These are phyloP conservation scores for Malurus elegans DNA, from an alignment of 2,113 vertebrate genomes.

Conservation along the genomic window DNA sequence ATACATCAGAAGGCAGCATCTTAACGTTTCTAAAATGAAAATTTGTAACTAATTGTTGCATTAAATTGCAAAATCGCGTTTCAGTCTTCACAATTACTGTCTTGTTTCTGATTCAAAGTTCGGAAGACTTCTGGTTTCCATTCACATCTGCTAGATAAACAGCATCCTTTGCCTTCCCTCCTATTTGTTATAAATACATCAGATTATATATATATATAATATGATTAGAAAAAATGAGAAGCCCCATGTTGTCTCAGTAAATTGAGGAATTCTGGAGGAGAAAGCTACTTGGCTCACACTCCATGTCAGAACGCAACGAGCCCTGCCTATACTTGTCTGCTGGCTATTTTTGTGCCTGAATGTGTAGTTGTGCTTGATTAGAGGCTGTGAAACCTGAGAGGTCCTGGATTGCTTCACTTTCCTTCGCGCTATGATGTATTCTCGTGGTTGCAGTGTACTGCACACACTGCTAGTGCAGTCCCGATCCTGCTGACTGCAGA, in stretches of 20 bases:
- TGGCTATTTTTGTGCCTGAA: not conserved
- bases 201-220: too few species aligned
- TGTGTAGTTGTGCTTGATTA: not conserved
- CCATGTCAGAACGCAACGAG: not conserved
- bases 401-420: not conserved
- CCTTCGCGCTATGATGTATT: fast-evolving
- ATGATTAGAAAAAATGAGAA: not conserved
- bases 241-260: not conserved
- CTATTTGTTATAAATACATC: not conserved
- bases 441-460: not conserved
- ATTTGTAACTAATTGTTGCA: not conserved
- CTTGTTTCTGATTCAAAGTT: not conserved
- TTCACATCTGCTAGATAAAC: not conserved
- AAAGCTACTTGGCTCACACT: not conserved
- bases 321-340: not conserved
- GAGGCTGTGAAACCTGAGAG: not conserved
- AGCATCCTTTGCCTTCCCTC: not conserved
- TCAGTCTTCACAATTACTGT: too few species aligned
- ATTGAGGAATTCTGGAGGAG: not conserved
- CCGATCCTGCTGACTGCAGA: not conserved
- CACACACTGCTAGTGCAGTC: not conserved
- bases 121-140: not conserved
- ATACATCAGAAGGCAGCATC: fast-evolving
- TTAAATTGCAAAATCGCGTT: not conserved
- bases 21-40: too few species aligned